These are phyloP conservation scores for Pelobates cultripes DNA, from an alignment of 2,797 vertebrate species.

Conservation along the genomic window DNA sequence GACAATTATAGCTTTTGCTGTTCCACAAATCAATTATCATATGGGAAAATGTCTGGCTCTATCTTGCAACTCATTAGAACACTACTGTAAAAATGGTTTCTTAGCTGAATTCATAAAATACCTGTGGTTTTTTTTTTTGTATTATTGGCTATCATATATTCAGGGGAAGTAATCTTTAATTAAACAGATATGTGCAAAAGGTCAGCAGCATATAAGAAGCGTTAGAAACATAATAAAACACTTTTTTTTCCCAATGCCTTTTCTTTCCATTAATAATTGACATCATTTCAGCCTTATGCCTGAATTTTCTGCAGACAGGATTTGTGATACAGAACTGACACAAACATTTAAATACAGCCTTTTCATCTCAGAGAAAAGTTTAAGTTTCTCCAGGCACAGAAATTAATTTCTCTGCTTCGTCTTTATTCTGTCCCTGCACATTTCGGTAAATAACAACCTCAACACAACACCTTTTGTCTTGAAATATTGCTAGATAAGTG, in stretches of 20 bases:
- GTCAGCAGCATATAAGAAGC: constrained; percentile 5
- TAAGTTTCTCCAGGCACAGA: too few relatives aligned
- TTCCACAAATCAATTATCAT: too few relatives aligned
- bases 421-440: too few relatives aligned
- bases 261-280: constrained; percentile 17
- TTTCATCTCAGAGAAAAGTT: too few relatives aligned
- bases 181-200: constrained; percentile 21
- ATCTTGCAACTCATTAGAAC: constrained; percentile 25
- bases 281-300: not conserved
- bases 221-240: constrained; percentile 12
- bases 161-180: constrained; percentile 27
- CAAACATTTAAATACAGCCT: too few relatives aligned
- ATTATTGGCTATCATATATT: not conserved
- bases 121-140: not conserved
- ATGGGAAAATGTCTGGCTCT: too few relatives aligned
- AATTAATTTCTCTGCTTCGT: too few relatives aligned
- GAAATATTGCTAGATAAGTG: too few relatives aligned
- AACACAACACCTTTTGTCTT: too few relatives aligned
- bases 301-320: constrained; percentile 1
- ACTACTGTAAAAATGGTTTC: not conserved
- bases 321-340: not conserved
- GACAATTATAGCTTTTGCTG: too few relatives aligned
- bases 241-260: not conserved
- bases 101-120: not conserved
- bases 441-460: too few relatives aligned